Conservation (phyloP, 1,140 invertebrate species). For the Caenorhabditis remanei region DNA sequence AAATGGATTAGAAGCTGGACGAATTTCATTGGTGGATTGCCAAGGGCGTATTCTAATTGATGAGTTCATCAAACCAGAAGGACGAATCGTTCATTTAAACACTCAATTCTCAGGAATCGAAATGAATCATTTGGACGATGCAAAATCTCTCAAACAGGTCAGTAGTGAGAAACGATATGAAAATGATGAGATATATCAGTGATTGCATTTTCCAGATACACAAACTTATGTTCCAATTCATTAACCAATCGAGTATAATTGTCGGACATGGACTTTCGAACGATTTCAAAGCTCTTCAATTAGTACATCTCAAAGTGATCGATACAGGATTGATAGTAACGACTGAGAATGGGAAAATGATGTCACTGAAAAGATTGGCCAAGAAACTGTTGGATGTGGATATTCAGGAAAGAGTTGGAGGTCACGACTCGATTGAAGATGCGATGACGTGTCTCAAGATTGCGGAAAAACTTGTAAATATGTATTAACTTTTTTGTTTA, state of each 20-base stretch:
- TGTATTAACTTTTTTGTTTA: no score
- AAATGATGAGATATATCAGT: neutral
- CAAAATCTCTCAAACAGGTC: neutral
- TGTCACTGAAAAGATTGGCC: neutral
- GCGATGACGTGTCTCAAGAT: neutral
- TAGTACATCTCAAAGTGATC: neutral
- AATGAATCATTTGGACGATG: neutral
- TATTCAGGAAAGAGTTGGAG: neutral
- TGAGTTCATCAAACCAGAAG: neutral
- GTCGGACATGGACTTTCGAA: conserved; percentile 5
- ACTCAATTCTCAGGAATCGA: neutral
- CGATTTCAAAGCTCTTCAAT: neutral
- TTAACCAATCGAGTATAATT: neutral
- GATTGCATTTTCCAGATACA: neutral
- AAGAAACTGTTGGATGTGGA: neutral
- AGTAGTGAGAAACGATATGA: neutral
- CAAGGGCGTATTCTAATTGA: neutral
- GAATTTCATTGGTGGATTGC: neutral
- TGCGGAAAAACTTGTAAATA: neutral
- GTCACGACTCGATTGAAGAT: conserved; percentile 6
- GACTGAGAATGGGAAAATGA: neutral
- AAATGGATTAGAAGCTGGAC: neutral
- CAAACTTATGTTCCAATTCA: neutral
- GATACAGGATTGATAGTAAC: neutral
- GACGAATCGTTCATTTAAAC: neutral